Conservation (phyloP, 2,797 vertebrate genomes). For the Sebastes cheni region DNA sequence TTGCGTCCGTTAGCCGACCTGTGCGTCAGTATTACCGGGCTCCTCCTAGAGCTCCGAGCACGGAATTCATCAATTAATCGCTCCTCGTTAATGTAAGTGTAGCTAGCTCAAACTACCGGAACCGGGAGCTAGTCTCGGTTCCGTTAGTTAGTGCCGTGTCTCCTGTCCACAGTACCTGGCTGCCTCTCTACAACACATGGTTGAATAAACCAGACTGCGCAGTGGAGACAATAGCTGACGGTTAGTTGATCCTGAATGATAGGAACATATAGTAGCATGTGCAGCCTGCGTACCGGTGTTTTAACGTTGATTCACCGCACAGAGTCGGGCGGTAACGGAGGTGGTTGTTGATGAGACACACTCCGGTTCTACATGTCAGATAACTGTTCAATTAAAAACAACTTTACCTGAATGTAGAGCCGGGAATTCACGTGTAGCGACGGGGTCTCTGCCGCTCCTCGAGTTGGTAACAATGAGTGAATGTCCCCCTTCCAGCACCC, state of each 20-base stretch:
- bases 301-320: background rate
- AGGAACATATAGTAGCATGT: conserved; percentile 2
- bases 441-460: conserved; percentile 49
- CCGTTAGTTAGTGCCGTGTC: too few relatives aligned
- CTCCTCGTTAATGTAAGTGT: background rate
- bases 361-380: background rate
- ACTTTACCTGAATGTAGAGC: conserved; percentile 61
- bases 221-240: conserved; percentile 72
- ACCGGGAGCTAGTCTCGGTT: background rate
- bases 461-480: conserved; percentile 74
- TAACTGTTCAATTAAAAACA: background rate
- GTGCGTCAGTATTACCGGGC: conserved; percentile 21
- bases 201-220: background rate
- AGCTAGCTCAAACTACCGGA: background rate
- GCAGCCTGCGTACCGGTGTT: conserved; percentile 27
- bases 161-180: background rate
- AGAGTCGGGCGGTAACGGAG: conserved; percentile 22
- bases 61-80: conserved; percentile 7
- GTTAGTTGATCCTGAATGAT: conserved; percentile 47
- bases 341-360: background rate
- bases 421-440: conserved; percentile 44
- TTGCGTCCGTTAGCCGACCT: conserved; percentile 36
- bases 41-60: conserved; percentile 12
- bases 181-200: background rate
- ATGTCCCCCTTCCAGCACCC: conserved; percentile 31